phyloP scores from a whole-genome alignment of 1,140 invertebrate genomes.

The Metopolophium dirhodum region DNA sequence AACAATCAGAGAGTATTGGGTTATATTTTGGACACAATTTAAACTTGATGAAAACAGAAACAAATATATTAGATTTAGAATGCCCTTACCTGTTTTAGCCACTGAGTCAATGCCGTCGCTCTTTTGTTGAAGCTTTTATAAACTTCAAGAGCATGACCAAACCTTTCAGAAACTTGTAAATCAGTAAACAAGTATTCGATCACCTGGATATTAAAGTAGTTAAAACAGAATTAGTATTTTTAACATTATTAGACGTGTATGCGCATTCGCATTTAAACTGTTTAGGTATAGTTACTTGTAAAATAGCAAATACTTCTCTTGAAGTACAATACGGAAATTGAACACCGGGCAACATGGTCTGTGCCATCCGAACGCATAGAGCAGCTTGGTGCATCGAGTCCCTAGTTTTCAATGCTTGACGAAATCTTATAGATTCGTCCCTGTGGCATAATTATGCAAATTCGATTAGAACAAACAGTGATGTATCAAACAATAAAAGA shows the following conservation, averaged over 20 bases:
- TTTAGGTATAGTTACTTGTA: constrained; percentile 62
- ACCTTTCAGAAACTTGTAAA: constrained; percentile 66
- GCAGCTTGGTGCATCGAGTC: constrained; percentile 69
- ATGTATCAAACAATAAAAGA: background rate
- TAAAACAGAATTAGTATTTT: background rate
- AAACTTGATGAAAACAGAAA: background rate
- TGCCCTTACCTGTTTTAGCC: constrained; percentile 67
- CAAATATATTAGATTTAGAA: background rate
- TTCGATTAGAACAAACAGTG: background rate
- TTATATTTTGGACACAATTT: background rate
- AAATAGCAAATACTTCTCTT: constrained; percentile 67
- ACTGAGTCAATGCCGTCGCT: constrained; percentile 67
- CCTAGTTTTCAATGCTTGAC: constrained; percentile 64
- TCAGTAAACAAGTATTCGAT: constrained; percentile 69
- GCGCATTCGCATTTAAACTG: no score
- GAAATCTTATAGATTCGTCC: constrained; percentile 59
- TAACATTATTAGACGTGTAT: background rate
- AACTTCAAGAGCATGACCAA: constrained; percentile 66
- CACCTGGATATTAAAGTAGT: constrained; percentile 61
- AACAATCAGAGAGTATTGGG: background rate
- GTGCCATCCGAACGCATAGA: constrained; percentile 68
- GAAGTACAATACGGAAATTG: constrained; percentile 71
- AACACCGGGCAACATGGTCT: constrained; percentile 68
- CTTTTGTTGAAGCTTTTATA: constrained; percentile 67
- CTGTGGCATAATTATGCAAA: constrained; percentile 38